Conservation (phyloP, 2,113 vertebrate species). For the Oncorhynchus keta region DNA sequence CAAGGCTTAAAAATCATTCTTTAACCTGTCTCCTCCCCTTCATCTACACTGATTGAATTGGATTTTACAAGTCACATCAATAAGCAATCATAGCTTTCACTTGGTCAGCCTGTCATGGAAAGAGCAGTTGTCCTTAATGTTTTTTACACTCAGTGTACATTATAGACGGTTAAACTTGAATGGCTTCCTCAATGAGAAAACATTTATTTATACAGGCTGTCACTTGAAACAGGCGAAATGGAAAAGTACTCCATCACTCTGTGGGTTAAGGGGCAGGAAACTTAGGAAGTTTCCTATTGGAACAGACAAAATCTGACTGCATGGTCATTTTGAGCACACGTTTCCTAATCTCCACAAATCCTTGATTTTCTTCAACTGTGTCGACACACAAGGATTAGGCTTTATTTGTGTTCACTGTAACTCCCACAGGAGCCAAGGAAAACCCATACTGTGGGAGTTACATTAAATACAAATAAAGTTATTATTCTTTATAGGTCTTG, state of each 20-base stretch:
- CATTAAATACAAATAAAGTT: background rate
- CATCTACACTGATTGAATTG: no score
- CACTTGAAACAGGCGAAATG: background rate
- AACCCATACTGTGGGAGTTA: background rate
- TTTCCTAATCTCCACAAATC: constrained; percentile 8
- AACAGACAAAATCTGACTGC: background rate
- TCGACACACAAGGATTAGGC: background rate
- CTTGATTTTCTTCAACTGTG: constrained; percentile 6
- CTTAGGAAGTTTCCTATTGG: background rate
- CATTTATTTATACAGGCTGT: background rate
- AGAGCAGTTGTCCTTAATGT: no score
- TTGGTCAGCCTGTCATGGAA: no score
- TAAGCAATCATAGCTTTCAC: no score
- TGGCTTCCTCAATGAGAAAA: no score
- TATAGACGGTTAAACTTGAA: no score
- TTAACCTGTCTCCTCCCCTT: no score
- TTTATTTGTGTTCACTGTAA: no score
- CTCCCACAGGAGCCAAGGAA: background rate
- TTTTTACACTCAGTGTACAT: no score
- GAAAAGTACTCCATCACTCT: background rate
- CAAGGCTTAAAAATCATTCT: no score
- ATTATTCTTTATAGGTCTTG: background rate
- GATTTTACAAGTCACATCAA: no score
- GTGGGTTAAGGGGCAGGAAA: background rate
- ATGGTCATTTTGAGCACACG: background rate